Base-by-base conservation (phyloP, 2,888 invertebrate genomes). In the Xiphydria camelus region DNA sequence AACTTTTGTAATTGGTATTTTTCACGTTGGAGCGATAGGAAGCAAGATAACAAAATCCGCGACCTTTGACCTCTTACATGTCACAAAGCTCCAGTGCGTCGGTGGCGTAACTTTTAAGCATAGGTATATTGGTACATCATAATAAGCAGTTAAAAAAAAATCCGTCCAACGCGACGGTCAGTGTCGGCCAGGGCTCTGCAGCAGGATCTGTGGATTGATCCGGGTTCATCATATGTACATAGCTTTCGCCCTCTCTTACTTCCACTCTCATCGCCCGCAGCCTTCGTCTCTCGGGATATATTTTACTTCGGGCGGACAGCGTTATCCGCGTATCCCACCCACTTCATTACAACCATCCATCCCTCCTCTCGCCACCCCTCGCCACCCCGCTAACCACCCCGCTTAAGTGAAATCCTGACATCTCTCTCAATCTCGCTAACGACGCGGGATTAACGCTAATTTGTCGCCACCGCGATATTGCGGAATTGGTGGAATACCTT, bases 381-480 rank as follows among this genome's bases (percentile, higher is more conserved):
- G 50, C 42, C 55, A 51, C 55, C 52, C 54, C 51, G 47, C 46
- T 45, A 33, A 39, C 44, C 42, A 45, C 49, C 59, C 53, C 59
- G 60, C 65, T 62, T 65, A 70, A 72, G 67, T 72, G 67, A 68
- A 73, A 71, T 69, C 66, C 64, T 53, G 59, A 53, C 69, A 73
- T 72, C n/a, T n/a, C n/a, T n/a, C n/a, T n/a, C 71, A 70, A 73
- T 71, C 70, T 71, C 66, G 59, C 66, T 68, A 72, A 73, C 67
- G 66, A 72, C 64, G 54, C 49, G 42, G 68, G 70, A 72, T 72
- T 70, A 73, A 64, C 66, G 64, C 67, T 72, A 71, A 72, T 73
- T 73, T 68, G 68, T 68, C 69, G 62, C 60, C 59, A 62, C 58
- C 61, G 56, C 63, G 64, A 70, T 71, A 72, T 72, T 70, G 62